Base-by-base conservation (phyloP, 2,888 invertebrate species). In the Ligdia adustata region DNA sequence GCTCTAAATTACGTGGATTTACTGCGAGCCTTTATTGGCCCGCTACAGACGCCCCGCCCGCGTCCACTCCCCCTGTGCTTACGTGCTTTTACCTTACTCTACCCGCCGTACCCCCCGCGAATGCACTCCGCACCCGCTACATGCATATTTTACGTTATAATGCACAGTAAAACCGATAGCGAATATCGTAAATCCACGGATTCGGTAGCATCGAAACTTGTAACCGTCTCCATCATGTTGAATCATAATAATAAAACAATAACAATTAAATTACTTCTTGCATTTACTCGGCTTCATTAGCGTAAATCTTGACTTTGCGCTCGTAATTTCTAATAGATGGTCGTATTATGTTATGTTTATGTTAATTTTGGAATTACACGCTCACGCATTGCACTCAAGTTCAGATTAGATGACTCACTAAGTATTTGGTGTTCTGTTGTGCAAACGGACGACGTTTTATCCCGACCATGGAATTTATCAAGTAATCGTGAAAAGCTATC, bases 1-100 rank as follows among this genome's bases (percentile, higher is more conserved):
- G 87, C 88, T 83, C 88, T 89, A 90, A 89, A 90, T 88, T 83
- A 88, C 86, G 84, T 88, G 85, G 88, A 90, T 90, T 90, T 90
- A 89, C 86, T 79, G 86, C 87, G 77, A 73, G 80, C 75, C 81
- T 90, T 90, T 90, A 90, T 90, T 89, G 89, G 89, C 82, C 76
- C 80, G 81, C 81, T 74, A 66, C 79, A 76, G 70, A 75, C 79
- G 75, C 77, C 78, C 71, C 63, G 63, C 68, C 75, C 68, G 27
- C 66, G 64, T 60, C 53, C 40, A 53, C 53, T 55, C 53, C 69
- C 69, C 79, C 76, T 73, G 65, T 72, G 66, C 59, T 63, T 44
- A 57, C 55, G 34, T 34, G 14, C 24, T 24, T 22, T 22, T 26
- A 37, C 37, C 27, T 37, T 56, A n/a, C 62, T 63, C 65, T 66